Base-by-base conservation (phyloP, 2,113 vertebrate species). In the Ictalurus furcatus region DNA sequence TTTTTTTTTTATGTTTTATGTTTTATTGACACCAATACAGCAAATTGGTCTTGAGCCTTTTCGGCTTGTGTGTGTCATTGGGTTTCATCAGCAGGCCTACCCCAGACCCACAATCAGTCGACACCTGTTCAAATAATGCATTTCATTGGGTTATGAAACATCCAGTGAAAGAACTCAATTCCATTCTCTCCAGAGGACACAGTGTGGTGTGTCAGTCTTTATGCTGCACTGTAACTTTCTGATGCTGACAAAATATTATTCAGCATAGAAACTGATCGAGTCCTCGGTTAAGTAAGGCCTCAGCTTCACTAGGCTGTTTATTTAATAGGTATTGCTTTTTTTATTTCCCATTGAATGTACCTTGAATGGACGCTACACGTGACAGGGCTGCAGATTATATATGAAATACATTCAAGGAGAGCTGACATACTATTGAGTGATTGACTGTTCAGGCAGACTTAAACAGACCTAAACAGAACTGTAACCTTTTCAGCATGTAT, bases 321-420 rank as follows among this genome's bases (percentile, higher is more conserved):
- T 84, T 63, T 40, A 63, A 40, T 84, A 25, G 4, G 12, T 44
- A 40, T n/a, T 69, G 19, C 16, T 52, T 54, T 71, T 74, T 40
- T 52, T 85, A 74, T 74, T 74, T 6, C 11, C 74, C 25, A 44
- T 37, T 74, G 16, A 48, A 23, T 17, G 21, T 48, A 48, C 21
- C 37, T 44, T 76, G 23, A 25, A 25, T 79, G 48, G 44, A 74
- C 8, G 48, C 13, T 65, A 21, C 30, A 52, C 11, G 67, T 67
- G 40, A 30, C 8, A 56, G 54, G 61, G 17, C 30, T 89, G 16
- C 34, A 59, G 25, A 63, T 61, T 78, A 65, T 48, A 78, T 48
- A 79, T 79, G 5, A 23, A 80, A 40, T 73, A 90, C 52, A 37
- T 71, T 88, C 48, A 48, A 67, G 25, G 34, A 89, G 48, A 59